Percentiles rank a stretch among this genome's conserved stretches.
These are phyloP conservation scores for Eudyptes chrysolophus DNA, from an alignment of 2,113 vertebrate species.

Conservation along the genomic window DNA sequence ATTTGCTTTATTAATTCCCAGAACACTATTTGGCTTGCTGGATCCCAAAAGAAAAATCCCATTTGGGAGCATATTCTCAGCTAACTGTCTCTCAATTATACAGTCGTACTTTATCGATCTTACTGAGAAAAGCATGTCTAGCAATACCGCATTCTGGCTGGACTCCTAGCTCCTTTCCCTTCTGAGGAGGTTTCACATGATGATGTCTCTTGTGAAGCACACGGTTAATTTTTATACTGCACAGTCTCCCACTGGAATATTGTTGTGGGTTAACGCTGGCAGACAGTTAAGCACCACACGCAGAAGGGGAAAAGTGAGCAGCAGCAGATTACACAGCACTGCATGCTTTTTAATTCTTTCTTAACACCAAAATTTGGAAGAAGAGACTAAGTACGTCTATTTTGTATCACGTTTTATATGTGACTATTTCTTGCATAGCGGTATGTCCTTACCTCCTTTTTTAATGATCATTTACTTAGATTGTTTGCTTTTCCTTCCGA, in stretches of 20 bases:
- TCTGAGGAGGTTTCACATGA: neutral
- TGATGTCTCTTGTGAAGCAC: neutral
- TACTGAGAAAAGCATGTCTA: neutral
- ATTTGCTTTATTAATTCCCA: slow-evolving; percentile 42
- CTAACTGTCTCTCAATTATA: slow-evolving; percentile 34
- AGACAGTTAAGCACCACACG: neutral
- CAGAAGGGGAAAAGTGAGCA: neutral
- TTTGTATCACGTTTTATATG: neutral
- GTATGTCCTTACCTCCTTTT: neutral
- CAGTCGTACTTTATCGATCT: slow-evolving; percentile 25
- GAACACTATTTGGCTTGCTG: neutral
- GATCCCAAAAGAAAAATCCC: slow-evolving; percentile 16
- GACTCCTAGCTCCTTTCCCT: neutral
- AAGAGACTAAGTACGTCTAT: neutral
- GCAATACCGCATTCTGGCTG: neutral
- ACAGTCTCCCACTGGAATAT: neutral
- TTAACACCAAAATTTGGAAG: neutral
- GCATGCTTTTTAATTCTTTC: neutral
- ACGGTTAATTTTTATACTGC: neutral
- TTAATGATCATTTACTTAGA: neutral
- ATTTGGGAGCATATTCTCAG: slow-evolving; percentile 33
- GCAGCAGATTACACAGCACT: neutral
- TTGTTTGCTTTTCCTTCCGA: neutral
- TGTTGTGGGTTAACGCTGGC: neutral
- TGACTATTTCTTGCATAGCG: neutral